phyloP scores from a whole-genome alignment of 2,888 invertebrate species.

The Ditylenchus weischeri region DNA sequence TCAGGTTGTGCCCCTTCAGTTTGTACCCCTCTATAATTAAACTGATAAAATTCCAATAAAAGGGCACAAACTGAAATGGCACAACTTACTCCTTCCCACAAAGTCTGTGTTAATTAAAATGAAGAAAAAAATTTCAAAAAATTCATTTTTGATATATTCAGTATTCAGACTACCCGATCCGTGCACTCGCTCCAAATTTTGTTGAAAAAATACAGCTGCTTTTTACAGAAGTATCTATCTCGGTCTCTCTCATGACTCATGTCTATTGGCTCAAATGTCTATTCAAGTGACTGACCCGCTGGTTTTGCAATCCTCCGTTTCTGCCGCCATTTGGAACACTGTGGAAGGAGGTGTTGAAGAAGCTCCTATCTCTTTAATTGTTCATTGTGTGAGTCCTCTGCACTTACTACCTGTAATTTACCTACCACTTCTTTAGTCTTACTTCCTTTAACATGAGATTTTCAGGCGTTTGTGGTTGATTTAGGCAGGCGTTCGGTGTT shows the following conservation, averaged over 20 bases:
- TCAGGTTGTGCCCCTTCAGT: too few relatives aligned
- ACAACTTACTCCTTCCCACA: too few relatives aligned
- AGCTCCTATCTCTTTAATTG: constrained; percentile 1
- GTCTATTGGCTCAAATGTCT: constrained; percentile 7
- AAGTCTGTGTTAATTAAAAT: too few relatives aligned
- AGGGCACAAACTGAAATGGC: too few relatives aligned
- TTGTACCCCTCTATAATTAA: too few relatives aligned
- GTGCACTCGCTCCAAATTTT: neutral
- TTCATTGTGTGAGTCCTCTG: constrained; percentile 8
- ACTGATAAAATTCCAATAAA: too few relatives aligned
- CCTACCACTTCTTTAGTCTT: neutral
- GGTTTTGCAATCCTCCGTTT: neutral
- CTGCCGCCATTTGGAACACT: neutral
- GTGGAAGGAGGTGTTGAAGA: constrained; percentile 3
- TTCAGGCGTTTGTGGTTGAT: constrained; percentile 9
- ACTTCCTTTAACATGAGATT: neutral
- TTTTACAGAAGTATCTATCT: constrained; percentile 12
- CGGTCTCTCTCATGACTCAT: constrained; percentile 15
- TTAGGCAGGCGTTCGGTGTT: constrained; percentile 8
- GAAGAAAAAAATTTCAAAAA: too few relatives aligned
- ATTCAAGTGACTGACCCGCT: constrained; percentile 2
- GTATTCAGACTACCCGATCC: too few relatives aligned
- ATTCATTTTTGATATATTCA: too few relatives aligned
- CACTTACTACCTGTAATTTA: constrained; percentile 10
- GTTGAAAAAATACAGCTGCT: neutral